These are phyloP conservation scores for Mellilla xanthometata DNA, from an alignment of 2,888 invertebrate genomes.

Conservation along the genomic window DNA sequence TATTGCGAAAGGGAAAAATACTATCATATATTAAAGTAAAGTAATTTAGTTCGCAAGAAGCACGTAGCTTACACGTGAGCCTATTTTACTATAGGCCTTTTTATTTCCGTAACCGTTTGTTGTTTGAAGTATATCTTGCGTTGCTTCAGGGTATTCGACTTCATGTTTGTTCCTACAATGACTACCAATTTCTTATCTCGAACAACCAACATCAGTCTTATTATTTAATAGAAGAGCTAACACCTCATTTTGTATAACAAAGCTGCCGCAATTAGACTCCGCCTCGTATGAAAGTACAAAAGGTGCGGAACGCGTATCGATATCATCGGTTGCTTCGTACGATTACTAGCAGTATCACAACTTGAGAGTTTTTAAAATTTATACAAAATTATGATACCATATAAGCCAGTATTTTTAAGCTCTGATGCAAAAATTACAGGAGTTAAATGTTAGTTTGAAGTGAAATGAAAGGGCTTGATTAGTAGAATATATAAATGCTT, in stretches of 20 bases:
- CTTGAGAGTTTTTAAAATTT: too few relatives aligned
- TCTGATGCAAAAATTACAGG: too few relatives aligned
- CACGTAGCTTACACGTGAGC: slow-evolving; percentile 10
- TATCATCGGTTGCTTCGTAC: slow-evolving; percentile 63
- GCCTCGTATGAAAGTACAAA: slow-evolving; percentile 70
- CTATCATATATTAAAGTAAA: slow-evolving; percentile 30
- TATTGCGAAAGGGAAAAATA: slow-evolving; percentile 19
- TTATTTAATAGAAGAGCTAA: slow-evolving; percentile 80
- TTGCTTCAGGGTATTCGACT: neutral
- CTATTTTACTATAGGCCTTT: neutral
- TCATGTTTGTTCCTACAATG: slow-evolving; percentile 22
- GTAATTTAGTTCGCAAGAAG: slow-evolving; percentile 24
- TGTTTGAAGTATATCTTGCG: neutral
- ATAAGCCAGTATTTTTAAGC: too few relatives aligned
- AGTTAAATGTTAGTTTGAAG: too few relatives aligned
- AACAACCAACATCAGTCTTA: slow-evolving; percentile 62
- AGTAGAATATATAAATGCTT: too few relatives aligned
- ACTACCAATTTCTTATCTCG: slow-evolving; percentile 53
- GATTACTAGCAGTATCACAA: slow-evolving; percentile 8
- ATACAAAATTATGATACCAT: too few relatives aligned
- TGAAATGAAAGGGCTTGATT: too few relatives aligned
- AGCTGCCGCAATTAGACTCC: slow-evolving; percentile 76
- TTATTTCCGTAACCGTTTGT: neutral
- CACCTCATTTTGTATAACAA: slow-evolving; percentile 81
- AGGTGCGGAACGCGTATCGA: slow-evolving; percentile 65